These are phyloP conservation scores for Graptemys geographica DNA, from an alignment of 2,797 vertebrate species.

Conservation along the genomic window DNA sequence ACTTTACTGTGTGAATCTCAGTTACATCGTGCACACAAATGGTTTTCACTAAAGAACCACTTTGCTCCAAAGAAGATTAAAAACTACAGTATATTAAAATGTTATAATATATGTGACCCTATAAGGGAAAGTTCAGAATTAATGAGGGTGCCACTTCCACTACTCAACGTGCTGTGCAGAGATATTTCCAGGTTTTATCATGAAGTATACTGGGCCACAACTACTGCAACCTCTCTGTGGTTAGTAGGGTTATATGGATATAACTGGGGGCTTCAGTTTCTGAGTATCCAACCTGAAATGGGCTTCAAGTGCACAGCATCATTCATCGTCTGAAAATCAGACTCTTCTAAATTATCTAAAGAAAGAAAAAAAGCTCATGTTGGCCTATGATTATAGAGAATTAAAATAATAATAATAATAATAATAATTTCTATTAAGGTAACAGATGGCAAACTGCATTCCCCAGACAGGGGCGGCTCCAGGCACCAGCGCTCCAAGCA, in stretches of 20 bases:
- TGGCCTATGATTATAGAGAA: neutral
- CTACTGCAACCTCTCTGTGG: neutral
- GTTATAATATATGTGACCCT: neutral
- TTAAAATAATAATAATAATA: neutral
- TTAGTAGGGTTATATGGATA: fast-evolving
- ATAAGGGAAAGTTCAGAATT: neutral
- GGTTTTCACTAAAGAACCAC: slow-evolving; percentile 1
- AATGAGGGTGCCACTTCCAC: neutral
- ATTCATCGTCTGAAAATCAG: neutral
- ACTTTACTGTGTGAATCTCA: neutral
- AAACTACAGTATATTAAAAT: neutral
- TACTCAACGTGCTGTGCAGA: neutral
- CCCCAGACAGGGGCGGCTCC: neutral
- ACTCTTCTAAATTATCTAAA: neutral
- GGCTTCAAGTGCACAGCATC: neutral
- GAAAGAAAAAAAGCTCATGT: neutral
- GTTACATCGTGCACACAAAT: slow-evolving; percentile 28
- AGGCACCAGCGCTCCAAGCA: no score
- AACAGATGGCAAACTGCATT: slow-evolving; percentile 44
- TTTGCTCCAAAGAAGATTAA: slow-evolving; percentile 5
- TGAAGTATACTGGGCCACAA: neutral
- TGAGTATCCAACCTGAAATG: neutral
- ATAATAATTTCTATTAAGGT: neutral
- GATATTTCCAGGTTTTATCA: neutral
- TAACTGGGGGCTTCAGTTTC: fast-evolving